These are phyloP conservation scores for Sebastolobus altivelis DNA, from an alignment of 2,797 vertebrate species.

Conservation along the genomic window DNA sequence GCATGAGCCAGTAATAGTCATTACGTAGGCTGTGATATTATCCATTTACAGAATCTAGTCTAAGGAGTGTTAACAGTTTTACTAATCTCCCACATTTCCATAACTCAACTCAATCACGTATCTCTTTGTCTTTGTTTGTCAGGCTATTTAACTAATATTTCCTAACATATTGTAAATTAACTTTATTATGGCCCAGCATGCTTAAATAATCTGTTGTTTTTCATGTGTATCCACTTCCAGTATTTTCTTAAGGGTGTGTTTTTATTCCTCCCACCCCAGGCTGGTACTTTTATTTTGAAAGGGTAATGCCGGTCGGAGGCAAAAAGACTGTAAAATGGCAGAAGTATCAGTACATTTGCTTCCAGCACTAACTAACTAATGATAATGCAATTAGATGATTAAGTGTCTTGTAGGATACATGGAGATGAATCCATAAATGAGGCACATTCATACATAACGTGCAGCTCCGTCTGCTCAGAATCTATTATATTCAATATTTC, in stretches of 20 bases:
- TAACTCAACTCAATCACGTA: neutral
- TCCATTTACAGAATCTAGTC: neutral
- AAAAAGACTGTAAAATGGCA: neutral
- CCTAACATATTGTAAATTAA: neutral
- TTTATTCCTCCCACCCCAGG: neutral
- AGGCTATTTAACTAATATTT: neutral
- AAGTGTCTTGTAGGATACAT: neutral
- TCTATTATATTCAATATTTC: constrained; percentile 9
- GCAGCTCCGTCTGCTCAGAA: neutral
- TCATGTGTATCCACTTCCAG: neutral
- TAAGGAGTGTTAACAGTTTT: neutral
- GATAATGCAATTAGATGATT: neutral
- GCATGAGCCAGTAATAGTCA: neutral
- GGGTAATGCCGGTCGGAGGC: neutral
- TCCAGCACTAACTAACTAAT: neutral
- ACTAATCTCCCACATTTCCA: neutral
- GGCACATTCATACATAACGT: neutral
- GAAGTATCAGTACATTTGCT: neutral
- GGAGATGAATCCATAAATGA: neutral
- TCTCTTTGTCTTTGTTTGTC: neutral
- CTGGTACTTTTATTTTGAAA: neutral
- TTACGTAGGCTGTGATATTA: neutral
- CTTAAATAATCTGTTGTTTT: neutral
- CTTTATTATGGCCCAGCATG: neutral
- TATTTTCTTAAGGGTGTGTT: neutral